Base-by-base conservation (phyloP, 2,888 invertebrate genomes). In the Cyaniris semiargus region DNA sequence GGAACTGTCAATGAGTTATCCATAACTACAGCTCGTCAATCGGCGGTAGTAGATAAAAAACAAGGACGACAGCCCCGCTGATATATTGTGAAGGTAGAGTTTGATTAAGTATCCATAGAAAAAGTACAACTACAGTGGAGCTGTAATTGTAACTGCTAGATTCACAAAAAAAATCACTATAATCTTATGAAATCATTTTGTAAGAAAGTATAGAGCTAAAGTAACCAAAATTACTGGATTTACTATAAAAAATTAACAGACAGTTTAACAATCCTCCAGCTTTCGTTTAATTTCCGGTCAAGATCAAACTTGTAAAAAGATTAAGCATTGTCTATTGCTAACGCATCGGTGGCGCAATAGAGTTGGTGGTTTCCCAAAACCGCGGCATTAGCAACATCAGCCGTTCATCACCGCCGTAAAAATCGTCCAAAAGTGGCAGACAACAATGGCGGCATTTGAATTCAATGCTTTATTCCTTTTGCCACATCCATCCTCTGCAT, bases 371-470 rank as follows among this genome's bases (percentile, higher is more conserved):
- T 84, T 84, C 87, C 84, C 85, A 82, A 85, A 85, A 87, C 86
- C 84, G 85, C 79, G 78, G 78, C 78, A 79, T 79, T 77, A 79
- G 80, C 79, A 79, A 76, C 78, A 79, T 80, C 71, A 80, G 83
- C 85, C 90, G 86, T 89, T 86, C 86, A 88, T 89, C 89, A 88
- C 84, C 79, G 82, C 83, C 85, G 84, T 85, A 86, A 89, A 91
- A 89, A 88, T 84, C 83, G 85, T 82, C 80, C 83, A 87, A 90
- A 88, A 82, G 83, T 83, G 85, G 86, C 90, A 93, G 93, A 93
- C 93, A 92, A 93, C 93, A 93, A 92, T 93, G 87, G 88, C 84
- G 85, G 83, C 85, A 89, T 91, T 92, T 90, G 91, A 91, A 92
- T 93, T 89, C 89, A 90, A 91, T 78, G 79, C 79, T 78, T 79